Percentiles rank a stretch among this genome's conserved stretches.
These are phyloP conservation scores for Philopotamus ludificatus DNA, from an alignment of 1,140 invertebrate species.

Conservation along the genomic window DNA sequence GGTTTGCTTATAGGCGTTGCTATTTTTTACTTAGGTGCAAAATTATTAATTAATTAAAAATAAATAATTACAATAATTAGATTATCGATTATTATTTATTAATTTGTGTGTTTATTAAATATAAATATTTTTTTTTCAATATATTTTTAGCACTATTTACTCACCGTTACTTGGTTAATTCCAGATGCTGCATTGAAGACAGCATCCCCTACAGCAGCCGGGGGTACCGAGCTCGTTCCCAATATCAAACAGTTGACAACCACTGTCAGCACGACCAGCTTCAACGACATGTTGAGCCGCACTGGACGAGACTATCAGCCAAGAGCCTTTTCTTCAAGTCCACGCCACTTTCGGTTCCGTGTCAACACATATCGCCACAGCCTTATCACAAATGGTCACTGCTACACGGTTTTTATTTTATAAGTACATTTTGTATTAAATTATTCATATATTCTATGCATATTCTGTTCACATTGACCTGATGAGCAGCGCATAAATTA, in stretches of 20 bases:
- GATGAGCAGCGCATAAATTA: no score
- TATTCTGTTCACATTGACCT: no score
- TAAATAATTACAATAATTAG: background rate
- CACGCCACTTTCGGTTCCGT: background rate
- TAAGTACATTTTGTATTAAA: no score
- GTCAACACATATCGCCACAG: no score
- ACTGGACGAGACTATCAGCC: background rate
- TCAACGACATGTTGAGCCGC: background rate
- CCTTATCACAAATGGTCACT: no score
- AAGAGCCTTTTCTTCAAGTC: background rate
- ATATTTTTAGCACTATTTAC: background rate
- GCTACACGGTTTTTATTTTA: no score
- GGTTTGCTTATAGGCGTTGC: background rate
- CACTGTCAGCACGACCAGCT: background rate
- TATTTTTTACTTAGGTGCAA: background rate
- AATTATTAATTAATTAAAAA: background rate
- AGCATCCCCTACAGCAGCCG: slow-evolving; percentile 59
- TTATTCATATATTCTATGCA: no score
- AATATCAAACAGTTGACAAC: background rate
- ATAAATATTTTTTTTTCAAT: background rate
- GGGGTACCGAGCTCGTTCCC: slow-evolving; percentile 49
- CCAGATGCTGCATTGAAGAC: slow-evolving; percentile 59
- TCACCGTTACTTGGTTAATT: slow-evolving; percentile 56
- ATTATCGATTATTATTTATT: no score
- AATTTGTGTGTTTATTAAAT: no score